Evolutionary conservation across 1,140 invertebrate genomes (phyloP), one percentile per base, ranked within the genome.

Genomic region (Ips nitidus): DNA sequence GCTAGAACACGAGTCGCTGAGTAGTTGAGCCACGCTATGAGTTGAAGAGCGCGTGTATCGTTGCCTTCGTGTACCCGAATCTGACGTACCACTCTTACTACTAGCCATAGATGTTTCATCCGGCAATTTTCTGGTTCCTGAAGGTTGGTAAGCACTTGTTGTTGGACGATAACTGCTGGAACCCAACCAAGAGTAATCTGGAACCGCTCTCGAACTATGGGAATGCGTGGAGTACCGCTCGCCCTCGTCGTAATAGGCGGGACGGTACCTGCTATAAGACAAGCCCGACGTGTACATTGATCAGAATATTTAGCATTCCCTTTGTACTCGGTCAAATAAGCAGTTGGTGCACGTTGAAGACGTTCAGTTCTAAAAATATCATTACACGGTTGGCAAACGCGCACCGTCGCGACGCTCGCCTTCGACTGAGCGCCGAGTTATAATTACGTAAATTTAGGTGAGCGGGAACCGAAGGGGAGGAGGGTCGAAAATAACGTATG

Each of bases 1-100:
- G 81, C 86, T 94, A 70, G 91, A 90, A 81, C 91, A 94, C 67
- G 91, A 92, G 76, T 94, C 92, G 58, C 87, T 90, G 66, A 94
- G 82, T 71, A 94, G 82, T 80, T 94, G 92, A 53, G 91, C 91
- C 63, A 94, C 91, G 81, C 91, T 94, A 5, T 88, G 84, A 8
- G 90, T 92, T 41, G 90, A 91, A 36, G 90, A 88, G 36, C 92
- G 87, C 47, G 87, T 83, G 80, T 92, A 93, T 43, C 90, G 84
- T 74, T 84, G 84, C 62, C 85, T 84, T 67, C 87, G 84, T 36
- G 81, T 78, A 45, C 78, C 77, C 79, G 78, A 80, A 74, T 71
- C 77, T 75, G 55, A 75, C 75, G 71, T 76, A 22, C 41, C 66
- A 75, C 75, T 73, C 41, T 70, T 64, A 64, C 71, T 74, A 50